These are phyloP conservation scores for Mellivora capensis DNA, from an alignment of 2,113 vertebrate genomes.

Conservation along the genomic window DNA sequence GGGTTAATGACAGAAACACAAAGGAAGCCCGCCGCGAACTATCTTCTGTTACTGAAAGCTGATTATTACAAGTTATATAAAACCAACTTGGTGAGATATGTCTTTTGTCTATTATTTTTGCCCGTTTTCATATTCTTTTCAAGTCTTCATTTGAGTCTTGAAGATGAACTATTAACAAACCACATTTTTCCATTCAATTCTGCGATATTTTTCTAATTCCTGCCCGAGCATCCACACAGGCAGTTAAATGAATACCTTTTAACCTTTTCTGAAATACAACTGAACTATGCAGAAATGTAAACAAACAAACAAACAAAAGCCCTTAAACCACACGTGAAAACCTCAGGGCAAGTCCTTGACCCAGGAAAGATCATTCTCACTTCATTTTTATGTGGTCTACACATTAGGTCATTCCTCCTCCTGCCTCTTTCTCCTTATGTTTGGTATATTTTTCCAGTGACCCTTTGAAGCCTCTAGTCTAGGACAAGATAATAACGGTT, in stretches of 20 bases:
- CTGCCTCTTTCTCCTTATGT: neutral
- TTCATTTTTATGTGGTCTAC: neutral
- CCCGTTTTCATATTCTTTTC: neutral
- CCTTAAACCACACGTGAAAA: constrained; percentile 8
- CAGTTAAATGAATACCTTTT: constrained; percentile 36
- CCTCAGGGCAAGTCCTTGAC: constrained; percentile 15
- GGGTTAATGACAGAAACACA: neutral
- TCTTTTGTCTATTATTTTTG: constrained; percentile 11
- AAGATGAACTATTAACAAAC: neutral
- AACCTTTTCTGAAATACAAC: constrained; percentile 26
- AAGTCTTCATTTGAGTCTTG: neutral
- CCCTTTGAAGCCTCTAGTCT: neutral
- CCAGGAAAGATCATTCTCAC: constrained; percentile 10
- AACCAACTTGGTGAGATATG: neutral
- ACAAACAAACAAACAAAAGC: neutral
- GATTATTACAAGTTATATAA: neutral
- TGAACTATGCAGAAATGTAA: neutral
- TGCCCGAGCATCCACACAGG: neutral
- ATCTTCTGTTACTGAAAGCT: neutral
- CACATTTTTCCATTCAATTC: constrained; percentile 1
- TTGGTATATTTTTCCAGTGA: neutral
- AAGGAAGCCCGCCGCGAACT: neutral
- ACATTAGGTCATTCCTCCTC: neutral
- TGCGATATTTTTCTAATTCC: constrained; percentile 14
- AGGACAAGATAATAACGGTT: neutral